phyloP scores from a whole-genome alignment of 1,140 invertebrate species.

The Marisa cornuarietis region DNA sequence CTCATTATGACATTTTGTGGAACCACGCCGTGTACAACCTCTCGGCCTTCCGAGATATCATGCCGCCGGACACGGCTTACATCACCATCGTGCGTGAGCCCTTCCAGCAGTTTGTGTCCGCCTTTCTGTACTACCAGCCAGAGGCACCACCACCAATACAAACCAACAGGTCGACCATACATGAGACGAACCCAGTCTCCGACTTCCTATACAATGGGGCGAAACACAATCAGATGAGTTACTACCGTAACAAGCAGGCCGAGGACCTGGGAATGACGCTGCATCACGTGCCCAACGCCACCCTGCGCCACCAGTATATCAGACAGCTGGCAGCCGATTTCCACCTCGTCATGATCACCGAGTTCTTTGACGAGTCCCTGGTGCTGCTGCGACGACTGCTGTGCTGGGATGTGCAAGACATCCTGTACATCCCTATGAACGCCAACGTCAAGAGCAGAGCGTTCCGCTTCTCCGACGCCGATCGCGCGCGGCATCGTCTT shows the following conservation, averaged over 20 bases:
- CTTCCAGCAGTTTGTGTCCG: constrained; percentile 48
- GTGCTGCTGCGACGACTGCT: constrained; percentile 49
- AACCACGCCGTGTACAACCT: constrained; percentile 48
- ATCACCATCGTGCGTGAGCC: constrained; percentile 54
- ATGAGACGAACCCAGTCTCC: background rate
- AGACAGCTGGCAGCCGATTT: constrained; percentile 48
- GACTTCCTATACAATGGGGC: background rate
- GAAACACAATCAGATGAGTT: constrained; percentile 6
- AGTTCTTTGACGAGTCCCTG: constrained; percentile 58
- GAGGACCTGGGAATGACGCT: constrained; percentile 48
- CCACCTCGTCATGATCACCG: constrained; percentile 51
- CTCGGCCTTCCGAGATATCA: constrained; percentile 32
- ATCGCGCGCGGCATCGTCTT: constrained; percentile 30
- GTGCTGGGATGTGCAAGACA: constrained; percentile 57
- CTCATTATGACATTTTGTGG: constrained; percentile 46
- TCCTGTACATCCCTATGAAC: constrained; percentile 55
- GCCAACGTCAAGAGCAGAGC: constrained; percentile 30
- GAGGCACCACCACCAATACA: background rate
- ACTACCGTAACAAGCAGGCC: constrained; percentile 50
- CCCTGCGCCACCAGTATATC: constrained; percentile 37
- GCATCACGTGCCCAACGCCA: constrained; percentile 30
- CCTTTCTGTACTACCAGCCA: constrained; percentile 44
- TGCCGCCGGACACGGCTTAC: constrained; percentile 47
- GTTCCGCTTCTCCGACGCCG: constrained; percentile 31
- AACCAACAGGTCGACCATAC: constrained; percentile 9